A percentile compares a stretch with the other conserved stretches of the same genome.
Evolutionary conservation across 2,797 vertebrate species (phyloP).

Genomic region (Tadarida brasiliensis): DNA sequence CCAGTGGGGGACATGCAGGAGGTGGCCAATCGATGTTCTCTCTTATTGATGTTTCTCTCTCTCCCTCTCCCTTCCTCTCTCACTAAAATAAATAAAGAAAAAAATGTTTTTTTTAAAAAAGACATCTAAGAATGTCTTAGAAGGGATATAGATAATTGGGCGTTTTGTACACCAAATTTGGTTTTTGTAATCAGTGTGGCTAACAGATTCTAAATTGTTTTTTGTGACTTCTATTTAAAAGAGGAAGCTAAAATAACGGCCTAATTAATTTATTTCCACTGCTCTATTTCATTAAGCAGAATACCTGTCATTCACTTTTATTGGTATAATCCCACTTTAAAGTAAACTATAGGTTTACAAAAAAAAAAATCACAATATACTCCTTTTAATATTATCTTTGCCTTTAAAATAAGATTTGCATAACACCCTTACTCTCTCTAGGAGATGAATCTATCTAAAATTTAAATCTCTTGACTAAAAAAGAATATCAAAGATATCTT

Average conservation of each 20-base stretch:
- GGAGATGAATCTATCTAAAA: not conserved
- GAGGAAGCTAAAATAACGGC: not conserved
- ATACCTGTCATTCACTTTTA: not conserved
- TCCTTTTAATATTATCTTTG: not conserved
- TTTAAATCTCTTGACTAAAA: not conserved
- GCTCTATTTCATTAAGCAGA: not conserved
- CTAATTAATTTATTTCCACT: not conserved
- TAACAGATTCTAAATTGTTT: not conserved
- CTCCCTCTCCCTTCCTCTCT: too few relatives aligned
- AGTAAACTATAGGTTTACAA: not conserved
- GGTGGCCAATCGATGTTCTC: too few relatives aligned
- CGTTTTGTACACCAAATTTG: not conserved
- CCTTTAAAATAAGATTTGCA: slow-evolving; percentile 7
- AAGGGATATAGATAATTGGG: not conserved
- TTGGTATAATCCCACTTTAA: not conserved
- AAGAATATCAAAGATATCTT: not conserved
- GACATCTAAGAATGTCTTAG: not conserved
- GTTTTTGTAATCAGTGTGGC: not conserved
- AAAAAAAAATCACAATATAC: not conserved
- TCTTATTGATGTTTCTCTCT: too few relatives aligned
- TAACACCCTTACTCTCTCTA: not conserved
- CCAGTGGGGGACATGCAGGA: too few relatives aligned
- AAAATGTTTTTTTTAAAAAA: not conserved
- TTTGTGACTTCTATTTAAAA: not conserved
- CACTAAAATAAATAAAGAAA: too few relatives aligned